phyloP scores from a whole-genome alignment of 2,113 vertebrate species.

The Elachura formosa region DNA sequence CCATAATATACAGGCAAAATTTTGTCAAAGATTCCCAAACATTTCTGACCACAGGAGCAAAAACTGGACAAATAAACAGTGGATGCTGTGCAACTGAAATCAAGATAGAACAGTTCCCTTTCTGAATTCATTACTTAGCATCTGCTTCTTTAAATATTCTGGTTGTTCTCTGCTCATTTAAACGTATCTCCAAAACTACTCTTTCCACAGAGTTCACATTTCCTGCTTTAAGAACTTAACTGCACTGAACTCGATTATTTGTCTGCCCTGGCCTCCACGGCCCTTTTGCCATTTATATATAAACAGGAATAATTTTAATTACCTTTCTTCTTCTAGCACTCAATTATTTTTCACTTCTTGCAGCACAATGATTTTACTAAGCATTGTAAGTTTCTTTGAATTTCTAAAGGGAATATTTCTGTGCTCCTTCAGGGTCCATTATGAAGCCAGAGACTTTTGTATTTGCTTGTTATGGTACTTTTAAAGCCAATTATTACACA shows the following conservation, averaged over 20 bases:
- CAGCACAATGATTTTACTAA: not conserved
- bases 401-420: conserved; percentile 18
- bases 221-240: not conserved
- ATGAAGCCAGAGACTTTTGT: conserved; percentile 4
- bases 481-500: conserved; percentile 26
- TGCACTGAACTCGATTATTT: not conserved
- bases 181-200: not conserved
- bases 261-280: not conserved
- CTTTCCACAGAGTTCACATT: not conserved
- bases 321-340: not conserved
- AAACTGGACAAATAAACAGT: not conserved
- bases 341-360: not conserved
- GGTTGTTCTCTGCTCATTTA: not conserved
- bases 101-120: not conserved
- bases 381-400: not conserved
- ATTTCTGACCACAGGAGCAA: not conserved
- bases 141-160: not conserved
- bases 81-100: not conserved
- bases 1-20: not conserved
- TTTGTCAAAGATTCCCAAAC: not conserved
- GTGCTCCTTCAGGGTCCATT: not conserved
- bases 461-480: not conserved
- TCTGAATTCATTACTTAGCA: not conserved
- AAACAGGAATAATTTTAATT: not conserved
- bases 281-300: not conserved